Evolutionary conservation across 1,140 invertebrate genomes (phyloP).

Genomic region (Ooceraea biroi): DNA sequence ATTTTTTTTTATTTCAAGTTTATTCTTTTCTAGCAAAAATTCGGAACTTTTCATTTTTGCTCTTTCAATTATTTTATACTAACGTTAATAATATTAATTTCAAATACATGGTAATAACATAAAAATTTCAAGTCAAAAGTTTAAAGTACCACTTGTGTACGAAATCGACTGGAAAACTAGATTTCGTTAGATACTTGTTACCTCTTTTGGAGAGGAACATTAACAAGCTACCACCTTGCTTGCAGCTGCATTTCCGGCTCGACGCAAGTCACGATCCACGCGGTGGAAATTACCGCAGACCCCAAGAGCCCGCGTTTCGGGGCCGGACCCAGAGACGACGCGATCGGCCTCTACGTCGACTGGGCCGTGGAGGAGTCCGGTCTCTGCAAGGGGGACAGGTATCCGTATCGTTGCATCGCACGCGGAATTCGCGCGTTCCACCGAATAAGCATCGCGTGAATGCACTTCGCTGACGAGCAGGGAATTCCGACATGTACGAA

Average conservation of each 20-base stretch:
- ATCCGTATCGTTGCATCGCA: conserved; percentile 75
- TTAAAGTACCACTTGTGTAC: neutral
- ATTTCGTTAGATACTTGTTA: neutral
- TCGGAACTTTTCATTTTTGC: neutral
- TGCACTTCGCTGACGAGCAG: neutral
- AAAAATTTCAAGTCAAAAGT: neutral
- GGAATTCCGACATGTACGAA: neutral
- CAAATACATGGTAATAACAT: neutral
- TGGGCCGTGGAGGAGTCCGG: conserved; percentile 92
- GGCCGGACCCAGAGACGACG: conserved; percentile 87
- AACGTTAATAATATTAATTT: neutral
- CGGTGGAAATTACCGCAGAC: conserved; percentile 89
- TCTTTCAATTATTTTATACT: neutral
- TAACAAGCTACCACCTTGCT: conserved; percentile 28
- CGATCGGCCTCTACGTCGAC: conserved; percentile 89
- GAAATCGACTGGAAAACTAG: neutral
- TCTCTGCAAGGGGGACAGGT: conserved; percentile 92
- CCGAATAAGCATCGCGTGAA: conserved; percentile 30
- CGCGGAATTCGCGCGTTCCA: conserved; percentile 31
- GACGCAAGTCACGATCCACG: conserved; percentile 87
- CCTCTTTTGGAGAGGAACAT: neutral
- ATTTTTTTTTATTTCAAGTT: conserved; percentile 1
- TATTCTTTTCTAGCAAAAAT: neutral
- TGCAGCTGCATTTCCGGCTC: conserved; percentile 86
- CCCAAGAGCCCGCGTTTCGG: conserved; percentile 89